These are phyloP conservation scores for Pharmacophagus antenor DNA, from an alignment of 2,888 invertebrate genomes.

Conservation along the genomic window DNA sequence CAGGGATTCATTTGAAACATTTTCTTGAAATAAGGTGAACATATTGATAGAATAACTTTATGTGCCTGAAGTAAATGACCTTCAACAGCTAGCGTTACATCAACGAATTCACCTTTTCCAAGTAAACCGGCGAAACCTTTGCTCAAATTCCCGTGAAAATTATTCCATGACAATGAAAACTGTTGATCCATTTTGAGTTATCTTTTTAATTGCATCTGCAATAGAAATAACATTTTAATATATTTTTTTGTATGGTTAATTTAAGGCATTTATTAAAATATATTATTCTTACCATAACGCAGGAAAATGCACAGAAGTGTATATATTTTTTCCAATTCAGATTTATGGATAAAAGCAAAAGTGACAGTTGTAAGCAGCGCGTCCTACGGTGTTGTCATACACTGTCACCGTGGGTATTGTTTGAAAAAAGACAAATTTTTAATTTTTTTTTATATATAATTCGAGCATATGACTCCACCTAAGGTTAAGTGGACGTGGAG, in stretches of 20 bases:
- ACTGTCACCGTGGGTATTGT: constrained; percentile 4
- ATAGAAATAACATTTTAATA: constrained; percentile 40
- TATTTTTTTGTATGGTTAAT: constrained; percentile 36
- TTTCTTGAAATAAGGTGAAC: constrained; percentile 86
- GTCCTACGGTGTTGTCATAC: constrained; percentile 37
- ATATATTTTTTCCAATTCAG: constrained; percentile 35
- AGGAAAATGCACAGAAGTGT: constrained; percentile 6
- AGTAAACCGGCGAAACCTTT: constrained; percentile 83
- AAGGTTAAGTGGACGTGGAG: too few relatives aligned
- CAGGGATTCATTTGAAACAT: constrained; percentile 84
- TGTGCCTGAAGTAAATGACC: constrained; percentile 85
- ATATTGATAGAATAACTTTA: constrained; percentile 86
- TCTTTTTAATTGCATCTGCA: constrained; percentile 54
- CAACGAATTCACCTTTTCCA: constrained; percentile 81
- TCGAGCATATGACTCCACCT: too few relatives aligned
- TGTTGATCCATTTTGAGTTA: constrained; percentile 82
- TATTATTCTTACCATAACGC: constrained; percentile 32
- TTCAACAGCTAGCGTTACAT: constrained; percentile 83
- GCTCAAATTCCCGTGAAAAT: constrained; percentile 86
- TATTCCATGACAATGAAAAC: constrained; percentile 87
- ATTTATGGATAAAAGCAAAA: constrained; percentile 34
- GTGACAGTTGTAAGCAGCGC: constrained; percentile 42
- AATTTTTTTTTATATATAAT: too few relatives aligned
- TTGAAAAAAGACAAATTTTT: background rate
- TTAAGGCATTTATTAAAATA: background rate